Evolutionary conservation across 2,797 vertebrate species (phyloP).

Genomic region (Spheniscus humboldti): DNA sequence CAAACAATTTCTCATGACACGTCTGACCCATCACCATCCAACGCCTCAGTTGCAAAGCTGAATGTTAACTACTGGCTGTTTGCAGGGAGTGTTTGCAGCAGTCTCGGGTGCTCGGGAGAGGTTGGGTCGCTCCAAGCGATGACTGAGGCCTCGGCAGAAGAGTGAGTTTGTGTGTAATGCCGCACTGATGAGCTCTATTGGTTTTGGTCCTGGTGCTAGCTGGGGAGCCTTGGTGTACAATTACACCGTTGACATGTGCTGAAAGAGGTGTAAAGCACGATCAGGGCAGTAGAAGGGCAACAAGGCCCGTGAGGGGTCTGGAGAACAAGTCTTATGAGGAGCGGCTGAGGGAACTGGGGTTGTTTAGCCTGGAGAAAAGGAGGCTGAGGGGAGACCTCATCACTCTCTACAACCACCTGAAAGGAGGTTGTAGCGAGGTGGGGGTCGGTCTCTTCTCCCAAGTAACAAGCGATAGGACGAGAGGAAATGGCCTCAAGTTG

Average conservation of each 20-base stretch:
- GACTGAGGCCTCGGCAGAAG: neutral
- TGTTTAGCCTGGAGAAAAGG: too few relatives aligned
- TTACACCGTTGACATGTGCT: neutral
- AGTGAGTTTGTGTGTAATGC: neutral
- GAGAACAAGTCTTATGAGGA: too few relatives aligned
- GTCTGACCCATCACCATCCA: neutral
- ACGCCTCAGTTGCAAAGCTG: neutral
- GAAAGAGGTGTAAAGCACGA: neutral
- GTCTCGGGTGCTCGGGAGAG: neutral
- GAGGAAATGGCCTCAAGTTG: too few relatives aligned
- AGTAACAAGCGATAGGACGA: too few relatives aligned
- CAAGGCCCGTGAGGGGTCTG: too few relatives aligned
- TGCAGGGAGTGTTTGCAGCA: neutral
- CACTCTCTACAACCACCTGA: too few relatives aligned
- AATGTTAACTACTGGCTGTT: neutral
- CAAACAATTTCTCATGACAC: neutral
- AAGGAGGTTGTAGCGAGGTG: too few relatives aligned
- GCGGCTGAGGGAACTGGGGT: too few relatives aligned
- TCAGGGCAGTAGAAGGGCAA: too few relatives aligned
- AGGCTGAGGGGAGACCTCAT: too few relatives aligned
- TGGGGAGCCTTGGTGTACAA: neutral
- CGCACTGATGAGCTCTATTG: neutral
- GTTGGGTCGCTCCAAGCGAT: accelerated
- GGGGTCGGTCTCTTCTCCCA: too few relatives aligned
- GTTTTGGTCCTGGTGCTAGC: neutral